phyloP scores from a whole-genome alignment of 2,888 invertebrate genomes.

The Pharmacophagus antenor region DNA sequence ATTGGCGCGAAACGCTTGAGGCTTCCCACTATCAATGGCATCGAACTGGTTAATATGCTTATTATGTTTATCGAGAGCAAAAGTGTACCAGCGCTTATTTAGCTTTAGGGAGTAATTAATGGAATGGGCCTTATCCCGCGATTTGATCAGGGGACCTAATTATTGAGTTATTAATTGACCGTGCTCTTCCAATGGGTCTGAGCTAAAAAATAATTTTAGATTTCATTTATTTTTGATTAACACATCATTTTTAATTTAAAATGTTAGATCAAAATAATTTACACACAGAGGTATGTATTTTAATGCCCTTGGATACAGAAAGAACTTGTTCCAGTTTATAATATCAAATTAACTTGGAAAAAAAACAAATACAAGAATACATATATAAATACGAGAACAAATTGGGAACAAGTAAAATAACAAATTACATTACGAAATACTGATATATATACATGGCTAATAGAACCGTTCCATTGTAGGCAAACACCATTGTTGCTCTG shows the following conservation, averaged over 20 bases:
- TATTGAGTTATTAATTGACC: slow-evolving; percentile 64
- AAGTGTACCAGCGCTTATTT: slow-evolving; percentile 66
- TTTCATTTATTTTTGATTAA: background rate
- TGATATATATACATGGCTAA: slow-evolving; percentile 28
- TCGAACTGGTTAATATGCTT: slow-evolving; percentile 76
- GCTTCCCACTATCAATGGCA: slow-evolving; percentile 69
- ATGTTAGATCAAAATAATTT: background rate
- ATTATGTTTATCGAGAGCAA: slow-evolving; percentile 79
- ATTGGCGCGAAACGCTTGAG: slow-evolving; percentile 66
- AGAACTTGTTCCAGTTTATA: no score
- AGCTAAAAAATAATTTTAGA: background rate
- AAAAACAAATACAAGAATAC: background rate
- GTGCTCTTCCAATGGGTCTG: slow-evolving; percentile 42
- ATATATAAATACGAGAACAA: no score
- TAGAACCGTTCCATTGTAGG: slow-evolving; percentile 48
- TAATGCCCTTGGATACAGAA: no score
- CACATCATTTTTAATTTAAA: background rate
- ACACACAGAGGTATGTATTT: no score
- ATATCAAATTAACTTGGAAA: no score
- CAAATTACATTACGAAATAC: slow-evolving; percentile 24
- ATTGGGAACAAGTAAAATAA: slow-evolving; percentile 29
- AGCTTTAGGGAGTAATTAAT: slow-evolving; percentile 81
- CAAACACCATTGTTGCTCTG: slow-evolving; percentile 54
- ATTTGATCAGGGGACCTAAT: slow-evolving; percentile 76
- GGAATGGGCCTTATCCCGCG: slow-evolving; percentile 71